These are phyloP conservation scores for Erebia aethiops DNA, from an alignment of 2,888 invertebrate genomes.

Conservation along the genomic window DNA sequence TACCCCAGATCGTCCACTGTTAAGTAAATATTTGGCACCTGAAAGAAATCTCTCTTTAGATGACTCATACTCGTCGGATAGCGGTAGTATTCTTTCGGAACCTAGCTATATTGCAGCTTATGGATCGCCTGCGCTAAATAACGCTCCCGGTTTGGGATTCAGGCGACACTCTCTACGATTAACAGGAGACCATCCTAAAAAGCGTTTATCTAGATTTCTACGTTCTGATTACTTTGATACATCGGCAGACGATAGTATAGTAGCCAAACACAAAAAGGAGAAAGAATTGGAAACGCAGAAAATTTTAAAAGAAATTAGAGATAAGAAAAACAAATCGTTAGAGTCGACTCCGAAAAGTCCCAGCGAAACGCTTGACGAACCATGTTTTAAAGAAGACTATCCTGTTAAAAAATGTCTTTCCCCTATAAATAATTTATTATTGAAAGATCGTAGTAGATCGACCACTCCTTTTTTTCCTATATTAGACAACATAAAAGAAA, in stretches of 20 bases:
- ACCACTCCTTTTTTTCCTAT: constrained; percentile 79
- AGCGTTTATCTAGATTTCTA: constrained; percentile 88
- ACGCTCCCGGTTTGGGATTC: constrained; percentile 44
- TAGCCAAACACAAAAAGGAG: constrained; percentile 85
- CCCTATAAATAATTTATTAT: constrained; percentile 58
- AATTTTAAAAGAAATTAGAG: constrained; percentile 86
- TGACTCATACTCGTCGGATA: constrained; percentile 60
- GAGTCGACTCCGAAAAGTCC: constrained; percentile 59
- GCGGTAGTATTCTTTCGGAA: constrained; percentile 61
- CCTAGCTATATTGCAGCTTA: constrained; percentile 72
- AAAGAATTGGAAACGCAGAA: constrained; percentile 87
- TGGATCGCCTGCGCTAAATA: constrained; percentile 49
- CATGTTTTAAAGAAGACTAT: constrained; percentile 54
- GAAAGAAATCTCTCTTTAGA: constrained; percentile 66
- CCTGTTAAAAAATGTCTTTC: constrained; percentile 65
- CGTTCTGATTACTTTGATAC: constrained; percentile 91
- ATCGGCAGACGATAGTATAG: constrained; percentile 85
- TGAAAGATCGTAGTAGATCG: constrained; percentile 74
- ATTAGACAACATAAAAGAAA: constrained; percentile 76
- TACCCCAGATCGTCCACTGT: constrained; percentile 78
- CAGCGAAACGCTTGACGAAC: constrained; percentile 49
- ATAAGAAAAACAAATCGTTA: constrained; percentile 79
- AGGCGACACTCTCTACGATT: constrained; percentile 64
- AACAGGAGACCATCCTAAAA: constrained; percentile 72
- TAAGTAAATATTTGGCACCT: constrained; percentile 82